Evolutionary conservation across 2,797 vertebrate species (phyloP), one percentile per base, ranked within the genome.

Genomic region (Phaenicophaeus curvirostris): DNA sequence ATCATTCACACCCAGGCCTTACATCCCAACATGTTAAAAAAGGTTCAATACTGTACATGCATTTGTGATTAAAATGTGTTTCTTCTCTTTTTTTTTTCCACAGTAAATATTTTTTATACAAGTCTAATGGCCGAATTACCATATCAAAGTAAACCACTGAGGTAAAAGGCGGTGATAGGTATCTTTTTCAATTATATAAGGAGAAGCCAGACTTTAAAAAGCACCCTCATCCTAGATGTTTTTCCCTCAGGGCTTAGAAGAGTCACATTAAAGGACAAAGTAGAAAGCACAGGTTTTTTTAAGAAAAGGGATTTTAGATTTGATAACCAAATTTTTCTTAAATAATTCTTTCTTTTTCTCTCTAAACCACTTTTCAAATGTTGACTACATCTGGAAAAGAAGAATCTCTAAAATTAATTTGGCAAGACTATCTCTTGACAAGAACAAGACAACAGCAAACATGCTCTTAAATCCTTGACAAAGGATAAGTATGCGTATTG

Each of bases 51-150:
- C 27, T 46, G 17, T 55, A 37, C n/a, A 31, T 0, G 4, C 11
- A 59, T 79, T 63, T 85, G 28, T 69, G 25, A 53, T 87, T 77
- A 53, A 79, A 89, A 79, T 76, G 11, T 28, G 9, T 69, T 79
- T 72, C n/a, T 39, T 93, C 13, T 18, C 4, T 62, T 12, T 73
- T 13, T 50, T 50, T 31, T 28, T 16, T 21, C 7, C 2, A n/a
- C 27, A 77, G 57, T 91, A 95, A 94, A 80, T 63, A 72, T 65
- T 91, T 78, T 12, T 65, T n/a, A 80, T 54, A 62, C 13, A 77
- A 51, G 7, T 46, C 82, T 75, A 94, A 89, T 81, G 72, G 87
- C 37, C 24, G 81, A 66, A 89, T 92, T 83, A 74, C 27, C 46
- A 57, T 72, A 66, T 83, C 68, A 92, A 81, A 94, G 79, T 63